Conservation (phyloP, 2,797 vertebrate genomes). For the Neosilurus hyrtlii region DNA sequence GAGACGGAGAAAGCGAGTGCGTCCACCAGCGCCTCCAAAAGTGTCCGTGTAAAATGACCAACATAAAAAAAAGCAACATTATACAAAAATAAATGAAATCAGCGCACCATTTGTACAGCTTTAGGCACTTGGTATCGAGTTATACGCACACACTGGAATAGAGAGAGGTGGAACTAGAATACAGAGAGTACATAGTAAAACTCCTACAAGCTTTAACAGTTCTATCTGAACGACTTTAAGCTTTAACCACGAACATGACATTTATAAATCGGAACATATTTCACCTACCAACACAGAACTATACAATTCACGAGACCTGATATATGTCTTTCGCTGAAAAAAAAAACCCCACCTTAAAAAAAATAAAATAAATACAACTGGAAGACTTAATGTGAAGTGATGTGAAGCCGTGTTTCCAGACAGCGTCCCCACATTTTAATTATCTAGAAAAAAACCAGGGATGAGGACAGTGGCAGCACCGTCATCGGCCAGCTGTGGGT, state of each 20-base stretch:
- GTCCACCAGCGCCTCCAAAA: slow-evolving; percentile 33
- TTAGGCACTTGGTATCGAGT: slow-evolving; percentile 44
- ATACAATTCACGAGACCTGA: slow-evolving; percentile 32
- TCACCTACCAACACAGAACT: background rate
- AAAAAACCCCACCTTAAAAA: background rate
- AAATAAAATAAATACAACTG: slow-evolving; percentile 38
- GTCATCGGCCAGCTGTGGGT: background rate
- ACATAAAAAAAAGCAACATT: slow-evolving; percentile 31
- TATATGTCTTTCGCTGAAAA: slow-evolving; percentile 32
- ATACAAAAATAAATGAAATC: slow-evolving; percentile 45
- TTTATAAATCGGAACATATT: background rate
- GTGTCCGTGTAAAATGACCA: slow-evolving; percentile 48
- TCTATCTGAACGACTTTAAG: background rate
- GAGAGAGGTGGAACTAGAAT: background rate
- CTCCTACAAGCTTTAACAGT: background rate
- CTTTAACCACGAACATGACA: slow-evolving; percentile 11
- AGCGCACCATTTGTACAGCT: slow-evolving; percentile 46
- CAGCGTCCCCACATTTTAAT: background rate
- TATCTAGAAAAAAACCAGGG: slow-evolving; percentile 1
- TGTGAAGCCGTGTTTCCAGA: slow-evolving; percentile 8
- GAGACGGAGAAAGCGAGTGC: background rate
- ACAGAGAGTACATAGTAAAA: background rate
- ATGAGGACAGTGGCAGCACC: background rate
- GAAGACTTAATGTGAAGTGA: slow-evolving; percentile 49
- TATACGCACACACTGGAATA: slow-evolving; percentile 11